These are phyloP conservation scores for Eutrigla gurnardus DNA, from an alignment of 2,797 vertebrate species.

Conservation along the genomic window DNA sequence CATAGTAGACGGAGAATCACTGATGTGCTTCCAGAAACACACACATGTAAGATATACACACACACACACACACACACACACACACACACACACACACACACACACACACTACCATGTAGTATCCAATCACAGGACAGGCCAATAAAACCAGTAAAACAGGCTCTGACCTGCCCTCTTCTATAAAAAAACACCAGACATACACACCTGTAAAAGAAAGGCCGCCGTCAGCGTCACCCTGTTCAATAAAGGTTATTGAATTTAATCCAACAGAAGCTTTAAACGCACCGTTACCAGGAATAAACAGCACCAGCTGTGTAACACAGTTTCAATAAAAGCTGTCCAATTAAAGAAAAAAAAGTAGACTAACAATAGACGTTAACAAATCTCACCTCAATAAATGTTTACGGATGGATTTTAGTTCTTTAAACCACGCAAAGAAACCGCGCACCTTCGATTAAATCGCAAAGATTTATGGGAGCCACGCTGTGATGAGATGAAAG, in stretches of 20 bases:
- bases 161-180: conserved; percentile 42
- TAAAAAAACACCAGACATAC: conserved; percentile 24
- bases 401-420: conserved; percentile 16
- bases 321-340: conserved; percentile 7
- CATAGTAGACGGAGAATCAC: neutral
- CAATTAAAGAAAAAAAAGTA: conserved; percentile 23
- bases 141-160: conserved; percentile 70
- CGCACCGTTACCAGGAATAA: neutral
- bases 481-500: neutral
- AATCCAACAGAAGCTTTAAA: conserved; percentile 45
- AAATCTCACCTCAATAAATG: conserved; percentile 28
- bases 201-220: conserved; percentile 48
- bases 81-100: neutral
- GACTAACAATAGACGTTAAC: conserved; percentile 16
- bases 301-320: too few species aligned
- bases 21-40: conserved; percentile 12
- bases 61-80: neutral
- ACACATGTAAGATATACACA: conserved; percentile 13
- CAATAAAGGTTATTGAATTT: conserved; percentile 41
- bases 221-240: conserved; percentile 14
- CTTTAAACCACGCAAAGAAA: conserved; percentile 21
- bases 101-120: conserved; percentile 41
- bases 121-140: conserved; percentile 61
- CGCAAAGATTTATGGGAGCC: conserved; percentile 2
- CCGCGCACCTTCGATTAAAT: conserved; percentile 5